phyloP scores from a whole-genome alignment of 2,797 vertebrate genomes.

The Corythornis leucogaster region DNA sequence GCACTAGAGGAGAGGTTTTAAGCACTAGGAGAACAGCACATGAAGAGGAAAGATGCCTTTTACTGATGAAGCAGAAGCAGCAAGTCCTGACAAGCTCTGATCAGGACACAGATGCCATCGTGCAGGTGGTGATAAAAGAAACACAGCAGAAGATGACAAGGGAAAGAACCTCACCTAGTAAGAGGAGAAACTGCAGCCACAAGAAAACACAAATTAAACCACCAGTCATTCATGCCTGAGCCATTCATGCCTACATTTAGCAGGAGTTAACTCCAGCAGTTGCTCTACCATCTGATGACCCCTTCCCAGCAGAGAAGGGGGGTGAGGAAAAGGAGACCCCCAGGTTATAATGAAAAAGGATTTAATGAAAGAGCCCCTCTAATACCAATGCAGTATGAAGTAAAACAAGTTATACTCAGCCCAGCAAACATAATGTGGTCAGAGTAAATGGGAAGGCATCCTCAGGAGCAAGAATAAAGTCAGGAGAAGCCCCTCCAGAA shows the following conservation, averaged over 20 bases:
- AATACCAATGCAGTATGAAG: background rate
- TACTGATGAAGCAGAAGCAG: background rate
- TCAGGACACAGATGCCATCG: background rate
- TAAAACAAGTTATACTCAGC: background rate
- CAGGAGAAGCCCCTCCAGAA: background rate
- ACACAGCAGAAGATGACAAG: background rate
- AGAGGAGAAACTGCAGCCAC: rapidly evolving
- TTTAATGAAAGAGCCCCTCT: background rate
- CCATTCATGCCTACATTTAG: background rate
- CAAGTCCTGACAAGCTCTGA: background rate
- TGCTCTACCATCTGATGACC: background rate
- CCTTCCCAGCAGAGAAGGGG: background rate
- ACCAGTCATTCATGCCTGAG: background rate
- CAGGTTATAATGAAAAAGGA: background rate
- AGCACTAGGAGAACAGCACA: background rate
- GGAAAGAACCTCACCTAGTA: background rate
- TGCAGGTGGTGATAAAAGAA: background rate
- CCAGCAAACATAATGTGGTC: background rate
- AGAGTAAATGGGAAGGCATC: background rate
- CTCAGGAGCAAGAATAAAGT: background rate
- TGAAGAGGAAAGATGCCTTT: background rate
- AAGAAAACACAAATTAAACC: background rate
- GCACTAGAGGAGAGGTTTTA: background rate
- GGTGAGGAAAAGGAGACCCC: background rate
- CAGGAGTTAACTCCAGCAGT: background rate